These are phyloP conservation scores for Ophioderma brevispina DNA, from an alignment of 35 echinoderm and acorn worm genomes.

Conservation along the genomic window DNA sequence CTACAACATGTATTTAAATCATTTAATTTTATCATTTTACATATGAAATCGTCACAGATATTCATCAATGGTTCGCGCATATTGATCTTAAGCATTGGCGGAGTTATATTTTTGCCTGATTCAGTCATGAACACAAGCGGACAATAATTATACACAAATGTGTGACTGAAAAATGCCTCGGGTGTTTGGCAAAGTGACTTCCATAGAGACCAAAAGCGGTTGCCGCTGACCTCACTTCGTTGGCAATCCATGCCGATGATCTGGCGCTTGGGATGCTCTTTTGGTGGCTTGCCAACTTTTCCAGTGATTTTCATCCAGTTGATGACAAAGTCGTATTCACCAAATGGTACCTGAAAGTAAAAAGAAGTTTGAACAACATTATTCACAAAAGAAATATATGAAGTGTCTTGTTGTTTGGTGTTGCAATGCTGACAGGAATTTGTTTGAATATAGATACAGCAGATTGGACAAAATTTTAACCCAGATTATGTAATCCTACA, in stretches of 20 bases:
- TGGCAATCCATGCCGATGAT: constrained; percentile 79
- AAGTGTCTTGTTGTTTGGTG: too few relatives aligned
- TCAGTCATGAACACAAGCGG: constrained; percentile 87
- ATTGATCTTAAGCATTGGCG: constrained; percentile 58
- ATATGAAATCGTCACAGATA: constrained; percentile 73
- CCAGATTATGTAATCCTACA: neutral
- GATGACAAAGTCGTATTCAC: constrained; percentile 71
- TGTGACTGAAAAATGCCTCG: constrained; percentile 72
- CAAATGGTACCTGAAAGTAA: constrained; percentile 87
- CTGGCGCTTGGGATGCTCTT: constrained; percentile 87
- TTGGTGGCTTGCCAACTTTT: constrained; percentile 83
- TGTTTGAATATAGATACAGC: neutral
- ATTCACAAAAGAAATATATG: neutral
- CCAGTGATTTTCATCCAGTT: constrained; percentile 88
- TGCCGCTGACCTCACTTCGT: constrained; percentile 89
- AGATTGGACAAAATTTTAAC: neutral
- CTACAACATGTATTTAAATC: constrained; percentile 79
- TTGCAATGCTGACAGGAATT: neutral
- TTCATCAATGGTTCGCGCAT: constrained; percentile 73
- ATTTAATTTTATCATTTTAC: constrained; percentile 69
- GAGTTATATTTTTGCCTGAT: constrained; percentile 90
- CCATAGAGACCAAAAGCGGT: constrained; percentile 89
- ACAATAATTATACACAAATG: constrained; percentile 95
- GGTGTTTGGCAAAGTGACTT: constrained; percentile 84
- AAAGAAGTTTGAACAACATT: neutral